phyloP scores from a whole-genome alignment of 2,113 vertebrate genomes.

The Phyllostomus hastatus region DNA sequence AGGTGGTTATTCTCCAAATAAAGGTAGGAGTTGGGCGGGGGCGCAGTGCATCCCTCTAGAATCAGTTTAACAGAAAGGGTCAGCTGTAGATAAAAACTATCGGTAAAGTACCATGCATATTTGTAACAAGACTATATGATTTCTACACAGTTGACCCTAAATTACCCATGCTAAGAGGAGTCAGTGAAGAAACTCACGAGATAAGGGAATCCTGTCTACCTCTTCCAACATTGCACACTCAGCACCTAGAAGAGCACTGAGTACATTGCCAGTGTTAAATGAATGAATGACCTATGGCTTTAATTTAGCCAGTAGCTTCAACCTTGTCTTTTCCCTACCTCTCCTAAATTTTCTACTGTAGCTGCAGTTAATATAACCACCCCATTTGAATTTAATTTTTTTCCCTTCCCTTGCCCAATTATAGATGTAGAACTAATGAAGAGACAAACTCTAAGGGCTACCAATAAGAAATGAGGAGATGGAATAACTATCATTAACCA shows the following conservation, averaged over 20 bases:
- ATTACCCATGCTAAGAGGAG: neutral
- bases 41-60: neutral
- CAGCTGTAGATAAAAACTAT: neutral
- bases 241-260: neutral
- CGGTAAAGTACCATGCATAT: neutral
- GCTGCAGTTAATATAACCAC: neutral
- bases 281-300: neutral
- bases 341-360: neutral
- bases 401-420: neutral
- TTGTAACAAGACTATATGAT: neutral
- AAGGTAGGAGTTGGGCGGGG: neutral
- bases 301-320: neutral
- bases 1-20: conserved; percentile 18
- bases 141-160: neutral
- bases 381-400: neutral
- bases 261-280: neutral
- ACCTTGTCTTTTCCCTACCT: neutral
- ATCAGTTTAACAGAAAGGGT: neutral
- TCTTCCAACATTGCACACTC: neutral
- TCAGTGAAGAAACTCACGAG: neutral
- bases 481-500: neutral
- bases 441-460: neutral
- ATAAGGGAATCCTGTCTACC: neutral
- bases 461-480: neutral
- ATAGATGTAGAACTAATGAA: neutral